Evolutionary conservation across 64 coral and sea anemone species (phyloP), one percentile per base, ranked within the genome.

Genomic region (Orbicella faveolata): DNA sequence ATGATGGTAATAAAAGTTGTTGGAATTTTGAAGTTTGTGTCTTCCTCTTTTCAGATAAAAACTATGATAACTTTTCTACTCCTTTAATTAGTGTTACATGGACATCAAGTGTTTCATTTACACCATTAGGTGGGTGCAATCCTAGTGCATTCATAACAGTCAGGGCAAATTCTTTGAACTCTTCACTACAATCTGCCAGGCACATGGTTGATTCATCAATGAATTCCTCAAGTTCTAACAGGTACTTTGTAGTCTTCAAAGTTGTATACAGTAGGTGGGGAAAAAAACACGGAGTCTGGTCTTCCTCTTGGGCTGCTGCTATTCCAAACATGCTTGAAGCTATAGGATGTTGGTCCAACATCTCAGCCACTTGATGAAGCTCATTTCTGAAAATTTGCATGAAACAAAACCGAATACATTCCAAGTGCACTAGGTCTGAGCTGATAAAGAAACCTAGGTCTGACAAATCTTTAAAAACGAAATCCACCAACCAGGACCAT

Each of bases 201-300:
- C 75, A 74, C 75, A 78, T 86, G 17, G 88, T 82, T 25, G 83
- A 17, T 55, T 21, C 39, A 73, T 74, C 63, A 87, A 79, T 41
- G 68, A 79, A 87, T 52, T 87, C 83, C 65, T 86, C 75, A 37
- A 81, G 41, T 23, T 92, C 83, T 84, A 55, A 92, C 34, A 67
- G 61, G 34, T 17, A 41, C 21, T 61, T 87, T 92, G 36, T 80
- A 92, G 54, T 92, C 83, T 39, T 70, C 66, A 62, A 84, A 80
- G n/a, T 74, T 39, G 36, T 87, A 87, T 53, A 30, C 30, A 30
- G 30, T 30, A 57, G 63, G 25, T 92, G 83, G 15, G 63, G 90
- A 36, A 87, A 92, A 92, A 92, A 87, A 92, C 83, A 92, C 78
- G 63, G 25, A 86, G 25, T 92, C 90, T 36, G 90, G 90, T 87